phyloP scores from a whole-genome alignment of 2,113 vertebrate species.

The Periophthalmodon schlosseri region DNA sequence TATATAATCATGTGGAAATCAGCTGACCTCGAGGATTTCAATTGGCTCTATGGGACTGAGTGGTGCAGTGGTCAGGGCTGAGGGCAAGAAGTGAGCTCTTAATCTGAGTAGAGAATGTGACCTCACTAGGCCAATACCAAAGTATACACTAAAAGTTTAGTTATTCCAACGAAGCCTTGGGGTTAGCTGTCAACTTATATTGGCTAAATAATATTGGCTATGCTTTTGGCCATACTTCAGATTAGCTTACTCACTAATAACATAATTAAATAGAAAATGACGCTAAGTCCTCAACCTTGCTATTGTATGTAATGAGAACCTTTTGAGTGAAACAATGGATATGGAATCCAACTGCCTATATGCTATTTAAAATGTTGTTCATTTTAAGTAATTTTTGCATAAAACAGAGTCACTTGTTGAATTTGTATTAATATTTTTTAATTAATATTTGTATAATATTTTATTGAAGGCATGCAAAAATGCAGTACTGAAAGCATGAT shows the following conservation, averaged over 20 bases:
- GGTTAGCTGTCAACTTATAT: not conserved
- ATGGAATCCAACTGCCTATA: not conserved
- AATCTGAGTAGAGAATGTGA: slow-evolving; percentile 75
- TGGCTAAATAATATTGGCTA: not conserved
- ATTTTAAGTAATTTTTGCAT: not conserved
- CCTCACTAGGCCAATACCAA: slow-evolving; percentile 6
- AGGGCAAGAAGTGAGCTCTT: slow-evolving; percentile 44
- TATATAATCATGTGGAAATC: slow-evolving; percentile 68
- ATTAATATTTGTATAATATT: slow-evolving; percentile 35
- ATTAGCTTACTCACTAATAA: not conserved
- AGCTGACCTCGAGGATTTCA: slow-evolving; percentile 70
- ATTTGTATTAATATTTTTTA: too few relatives aligned
- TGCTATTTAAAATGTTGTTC: not conserved
- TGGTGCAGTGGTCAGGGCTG: slow-evolving; percentile 41
- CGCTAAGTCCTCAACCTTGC: too few relatives aligned
- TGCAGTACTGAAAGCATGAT: slow-evolving; percentile 34
- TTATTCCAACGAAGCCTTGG: slow-evolving; percentile 13
- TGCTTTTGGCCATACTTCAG: not conserved
- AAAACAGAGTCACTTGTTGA: slow-evolving; percentile 1
- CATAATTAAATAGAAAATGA: not conserved
- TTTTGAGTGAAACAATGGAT: not conserved
- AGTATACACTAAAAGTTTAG: slow-evolving; percentile 26
- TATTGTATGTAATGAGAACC: not conserved
- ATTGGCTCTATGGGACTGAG: slow-evolving; percentile 17
- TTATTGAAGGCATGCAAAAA: slow-evolving; percentile 42